Conservation (phyloP, 1,140 invertebrate species). For the Vanessa atalanta region DNA sequence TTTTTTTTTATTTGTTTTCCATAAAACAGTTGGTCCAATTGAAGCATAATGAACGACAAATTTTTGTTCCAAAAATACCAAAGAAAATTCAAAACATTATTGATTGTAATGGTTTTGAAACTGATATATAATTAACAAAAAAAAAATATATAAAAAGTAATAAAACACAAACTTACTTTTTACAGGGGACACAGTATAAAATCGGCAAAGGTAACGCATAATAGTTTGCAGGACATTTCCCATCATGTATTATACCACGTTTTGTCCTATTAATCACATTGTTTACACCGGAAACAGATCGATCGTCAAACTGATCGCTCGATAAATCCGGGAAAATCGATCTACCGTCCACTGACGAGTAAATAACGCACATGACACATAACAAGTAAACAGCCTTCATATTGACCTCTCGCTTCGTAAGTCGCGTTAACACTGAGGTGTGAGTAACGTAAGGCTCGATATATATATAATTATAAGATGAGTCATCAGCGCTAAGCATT, state of each 20-base stretch:
- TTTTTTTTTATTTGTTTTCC: no score
- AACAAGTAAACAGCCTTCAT: slow-evolving; percentile 3
- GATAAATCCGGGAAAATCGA: neutral
- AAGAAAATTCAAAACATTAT: no score
- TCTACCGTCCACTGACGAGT: neutral
- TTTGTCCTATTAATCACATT: neutral
- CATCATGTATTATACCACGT: neutral
- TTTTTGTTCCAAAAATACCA: no score
- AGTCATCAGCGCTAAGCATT: neutral
- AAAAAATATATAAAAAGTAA: no score
- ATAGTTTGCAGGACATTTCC: neutral
- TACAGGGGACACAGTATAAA: neutral
- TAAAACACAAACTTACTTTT: neutral
- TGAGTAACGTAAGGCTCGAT: neutral
- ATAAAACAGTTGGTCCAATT: no score
- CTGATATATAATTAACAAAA: neutral
- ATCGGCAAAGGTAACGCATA: neutral
- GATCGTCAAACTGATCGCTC: neutral
- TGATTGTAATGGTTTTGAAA: no score
- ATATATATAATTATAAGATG: neutral
- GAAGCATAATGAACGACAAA: no score
- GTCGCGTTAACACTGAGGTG: neutral
- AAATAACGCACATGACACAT: slow-evolving; percentile 4
- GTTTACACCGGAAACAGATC: neutral
- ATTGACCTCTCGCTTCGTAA: neutral